These are phyloP conservation scores for Agrotis ipsilon DNA, from an alignment of 2,888 invertebrate genomes.

Conservation along the genomic window DNA sequence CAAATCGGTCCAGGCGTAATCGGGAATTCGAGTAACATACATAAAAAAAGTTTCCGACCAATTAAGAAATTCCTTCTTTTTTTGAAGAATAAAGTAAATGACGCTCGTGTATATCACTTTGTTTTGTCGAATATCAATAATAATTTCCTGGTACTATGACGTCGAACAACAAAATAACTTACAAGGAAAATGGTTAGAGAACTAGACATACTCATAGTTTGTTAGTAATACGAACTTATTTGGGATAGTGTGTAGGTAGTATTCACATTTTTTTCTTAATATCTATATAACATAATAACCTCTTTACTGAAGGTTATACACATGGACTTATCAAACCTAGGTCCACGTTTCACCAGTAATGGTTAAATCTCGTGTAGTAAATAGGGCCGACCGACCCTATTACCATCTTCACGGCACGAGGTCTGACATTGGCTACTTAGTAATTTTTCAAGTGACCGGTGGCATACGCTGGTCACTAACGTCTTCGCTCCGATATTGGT, in stretches of 20 bases:
- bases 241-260: slow-evolving; percentile 5
- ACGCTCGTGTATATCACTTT: neutral
- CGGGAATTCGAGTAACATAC: too few relatives aligned
- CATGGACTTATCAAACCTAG: neutral
- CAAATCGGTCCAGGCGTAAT: too few relatives aligned
- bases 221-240: slow-evolving; percentile 6
- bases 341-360: neutral
- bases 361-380: neutral
- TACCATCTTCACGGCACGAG: neutral
- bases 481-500: too few relatives aligned
- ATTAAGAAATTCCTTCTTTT: too few relatives aligned
- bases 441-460: too few relatives aligned
- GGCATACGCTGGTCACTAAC: too few relatives aligned
- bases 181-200: neutral
- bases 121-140: neutral
- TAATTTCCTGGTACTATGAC: neutral
- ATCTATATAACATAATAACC: neutral
- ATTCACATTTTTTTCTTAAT: neutral
- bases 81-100: too few relatives aligned
- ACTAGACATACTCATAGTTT: slow-evolving; percentile 11
- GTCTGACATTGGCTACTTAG: too few relatives aligned
- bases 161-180: neutral
- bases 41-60: too few relatives aligned
- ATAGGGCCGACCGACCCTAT: neutral
- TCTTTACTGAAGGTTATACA: neutral